These are phyloP conservation scores for Cryptoblepharus egeriae DNA, from an alignment of 2,797 vertebrate species.

Conservation along the genomic window DNA sequence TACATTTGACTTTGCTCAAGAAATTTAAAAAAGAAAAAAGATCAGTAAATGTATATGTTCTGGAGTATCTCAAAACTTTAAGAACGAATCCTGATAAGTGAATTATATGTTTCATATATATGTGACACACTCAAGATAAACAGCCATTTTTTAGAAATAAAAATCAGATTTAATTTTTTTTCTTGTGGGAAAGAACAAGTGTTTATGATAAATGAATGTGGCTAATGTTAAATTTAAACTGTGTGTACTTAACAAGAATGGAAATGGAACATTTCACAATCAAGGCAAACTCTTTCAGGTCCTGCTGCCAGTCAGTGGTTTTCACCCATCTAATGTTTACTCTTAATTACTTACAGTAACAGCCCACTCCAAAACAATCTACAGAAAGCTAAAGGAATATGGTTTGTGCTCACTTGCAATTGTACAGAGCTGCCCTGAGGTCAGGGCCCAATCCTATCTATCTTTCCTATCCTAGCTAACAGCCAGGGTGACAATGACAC, in stretches of 20 bases:
- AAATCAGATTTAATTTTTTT: constrained; percentile 69
- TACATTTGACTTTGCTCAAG: constrained; percentile 78
- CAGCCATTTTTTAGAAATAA: constrained; percentile 73
- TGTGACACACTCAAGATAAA: constrained; percentile 70
- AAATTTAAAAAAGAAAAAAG: constrained; percentile 77
- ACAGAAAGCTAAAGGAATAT: background rate
- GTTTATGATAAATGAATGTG: constrained; percentile 70
- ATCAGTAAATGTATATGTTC: constrained; percentile 85
- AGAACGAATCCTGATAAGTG: constrained; percentile 77
- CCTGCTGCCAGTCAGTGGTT: constrained; percentile 40
- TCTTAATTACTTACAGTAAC: constrained; percentile 29
- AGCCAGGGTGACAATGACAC: too few species aligned
- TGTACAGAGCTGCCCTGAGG: fast-evolving
- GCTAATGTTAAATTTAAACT: constrained; percentile 69
- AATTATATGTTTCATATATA: constrained; percentile 74
- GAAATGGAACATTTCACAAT: constrained; percentile 61
- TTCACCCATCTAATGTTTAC: constrained; percentile 14
- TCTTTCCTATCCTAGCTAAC: too few species aligned
- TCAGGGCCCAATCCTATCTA: background rate
- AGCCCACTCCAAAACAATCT: background rate
- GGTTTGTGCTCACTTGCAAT: background rate
- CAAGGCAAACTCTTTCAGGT: constrained; percentile 47
- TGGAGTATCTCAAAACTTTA: constrained; percentile 87
- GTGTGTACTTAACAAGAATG: constrained; percentile 57
- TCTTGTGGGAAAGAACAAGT: constrained; percentile 58